Evolutionary conservation across 1,140 invertebrate species (phyloP).

Genomic region (Ceratina australensis): DNA sequence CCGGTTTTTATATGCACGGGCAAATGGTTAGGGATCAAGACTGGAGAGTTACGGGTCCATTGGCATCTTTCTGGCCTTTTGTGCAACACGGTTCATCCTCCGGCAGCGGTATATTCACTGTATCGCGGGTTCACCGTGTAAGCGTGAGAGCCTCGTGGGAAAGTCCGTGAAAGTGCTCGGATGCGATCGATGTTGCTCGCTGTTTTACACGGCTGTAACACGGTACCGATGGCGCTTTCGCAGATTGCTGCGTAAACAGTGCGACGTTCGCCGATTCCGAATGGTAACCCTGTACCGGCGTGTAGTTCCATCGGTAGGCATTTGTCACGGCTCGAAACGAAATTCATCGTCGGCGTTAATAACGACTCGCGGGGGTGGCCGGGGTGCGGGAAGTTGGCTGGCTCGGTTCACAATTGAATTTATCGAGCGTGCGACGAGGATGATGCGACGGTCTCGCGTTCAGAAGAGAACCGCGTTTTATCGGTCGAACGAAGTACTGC

Average conservation of each 20-base stretch:
- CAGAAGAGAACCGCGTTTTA: neutral
- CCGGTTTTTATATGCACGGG: no score
- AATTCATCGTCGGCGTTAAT: no score
- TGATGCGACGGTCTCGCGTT: no score
- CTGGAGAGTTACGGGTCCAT: neutral
- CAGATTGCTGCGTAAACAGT: constrained; percentile 45
- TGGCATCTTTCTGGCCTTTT: constrained; percentile 5
- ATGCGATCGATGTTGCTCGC: constrained; percentile 28
- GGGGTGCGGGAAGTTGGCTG: no score
- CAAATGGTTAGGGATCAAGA: no score
- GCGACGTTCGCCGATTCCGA: constrained; percentile 7
- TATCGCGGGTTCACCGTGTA: neutral
- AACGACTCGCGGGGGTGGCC: no score
- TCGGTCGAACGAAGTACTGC: neutral
- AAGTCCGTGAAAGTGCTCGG: constrained; percentile 18
- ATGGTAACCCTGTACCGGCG: no score
- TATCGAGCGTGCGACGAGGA: neutral
- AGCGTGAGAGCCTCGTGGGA: constrained; percentile 27
- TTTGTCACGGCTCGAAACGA: no score
- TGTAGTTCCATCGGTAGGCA: no score
- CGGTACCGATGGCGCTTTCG: constrained; percentile 24
- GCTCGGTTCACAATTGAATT: no score
- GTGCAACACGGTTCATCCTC: neutral
- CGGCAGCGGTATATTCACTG: neutral
- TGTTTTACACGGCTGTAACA: constrained; percentile 36